Conservation (phyloP, 2,888 invertebrate genomes). For the Scaptomyza parva region DNA sequence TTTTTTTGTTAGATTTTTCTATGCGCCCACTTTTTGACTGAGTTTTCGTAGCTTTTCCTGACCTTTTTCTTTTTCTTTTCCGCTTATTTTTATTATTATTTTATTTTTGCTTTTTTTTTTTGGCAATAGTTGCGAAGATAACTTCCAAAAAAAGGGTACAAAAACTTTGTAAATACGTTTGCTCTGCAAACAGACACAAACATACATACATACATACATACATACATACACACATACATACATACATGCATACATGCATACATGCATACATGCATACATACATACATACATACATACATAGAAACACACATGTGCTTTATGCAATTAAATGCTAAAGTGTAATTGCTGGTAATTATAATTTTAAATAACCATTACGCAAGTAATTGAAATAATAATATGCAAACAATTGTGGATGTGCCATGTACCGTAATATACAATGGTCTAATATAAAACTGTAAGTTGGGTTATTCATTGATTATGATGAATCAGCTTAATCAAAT, state of each 20-base stretch:
- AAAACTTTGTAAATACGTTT: slow-evolving; percentile 34
- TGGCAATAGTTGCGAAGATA: slow-evolving; percentile 22
- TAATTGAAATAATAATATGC: slow-evolving; percentile 24
- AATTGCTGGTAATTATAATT: slow-evolving; percentile 30
- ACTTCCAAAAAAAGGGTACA: slow-evolving; percentile 20
- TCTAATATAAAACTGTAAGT: no score
- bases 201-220: background rate
- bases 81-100: no score
- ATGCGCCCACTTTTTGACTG: slow-evolving; percentile 47
- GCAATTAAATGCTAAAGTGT: slow-evolving; percentile 37
- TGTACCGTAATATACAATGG: no score
- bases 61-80: slow-evolving; percentile 43
- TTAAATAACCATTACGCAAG: slow-evolving; percentile 25
- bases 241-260: background rate
- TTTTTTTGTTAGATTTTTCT: slow-evolving; percentile 11
- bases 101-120: slow-evolving; percentile 4
- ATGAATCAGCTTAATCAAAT: no score
- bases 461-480: no score
- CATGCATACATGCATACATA: background rate
- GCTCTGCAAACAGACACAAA: no score
- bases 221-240: background rate
- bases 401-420: no score
- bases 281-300: background rate
- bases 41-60: slow-evolving; percentile 64
- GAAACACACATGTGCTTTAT: no score